Conservation (phyloP, 2,797 vertebrate species). For the Hirundo rustica region DNA sequence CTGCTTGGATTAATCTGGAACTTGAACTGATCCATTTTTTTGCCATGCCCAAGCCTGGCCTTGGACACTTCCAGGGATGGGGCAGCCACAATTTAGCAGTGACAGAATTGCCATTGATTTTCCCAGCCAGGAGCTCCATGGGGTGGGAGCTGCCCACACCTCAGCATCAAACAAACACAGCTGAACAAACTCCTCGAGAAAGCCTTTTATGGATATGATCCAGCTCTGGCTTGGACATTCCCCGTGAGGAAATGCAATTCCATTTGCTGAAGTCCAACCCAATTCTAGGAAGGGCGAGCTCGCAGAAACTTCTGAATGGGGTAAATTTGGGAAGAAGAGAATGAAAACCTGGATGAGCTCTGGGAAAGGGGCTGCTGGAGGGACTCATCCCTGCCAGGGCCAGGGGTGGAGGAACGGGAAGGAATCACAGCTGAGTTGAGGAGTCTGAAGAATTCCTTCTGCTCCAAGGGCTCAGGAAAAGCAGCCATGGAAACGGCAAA, state of each 20-base stretch:
- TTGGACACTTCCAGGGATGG: not conserved
- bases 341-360: not conserved
- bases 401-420: not conserved
- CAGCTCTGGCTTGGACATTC: not conserved
- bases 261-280: not conserved
- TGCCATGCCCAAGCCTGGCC: not conserved
- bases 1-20: not conserved
- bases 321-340: not conserved
- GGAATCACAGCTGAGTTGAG: not conserved
- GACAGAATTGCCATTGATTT: not conserved
- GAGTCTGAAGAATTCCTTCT: not conserved
- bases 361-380: not conserved
- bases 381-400: not conserved
- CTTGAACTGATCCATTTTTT: not conserved
- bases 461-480: not conserved
- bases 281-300: not conserved
- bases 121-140: not conserved
- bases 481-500: conserved; percentile 1
- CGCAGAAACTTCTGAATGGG: not conserved
- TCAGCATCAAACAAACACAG: not conserved
- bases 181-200: not conserved
- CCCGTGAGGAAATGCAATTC: not conserved
- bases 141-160: not conserved
- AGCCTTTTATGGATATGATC: not conserved
- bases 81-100: not conserved